These are phyloP conservation scores for Orientallactaga sibirica DNA, from an alignment of 2,797 vertebrate species.

Conservation along the genomic window DNA sequence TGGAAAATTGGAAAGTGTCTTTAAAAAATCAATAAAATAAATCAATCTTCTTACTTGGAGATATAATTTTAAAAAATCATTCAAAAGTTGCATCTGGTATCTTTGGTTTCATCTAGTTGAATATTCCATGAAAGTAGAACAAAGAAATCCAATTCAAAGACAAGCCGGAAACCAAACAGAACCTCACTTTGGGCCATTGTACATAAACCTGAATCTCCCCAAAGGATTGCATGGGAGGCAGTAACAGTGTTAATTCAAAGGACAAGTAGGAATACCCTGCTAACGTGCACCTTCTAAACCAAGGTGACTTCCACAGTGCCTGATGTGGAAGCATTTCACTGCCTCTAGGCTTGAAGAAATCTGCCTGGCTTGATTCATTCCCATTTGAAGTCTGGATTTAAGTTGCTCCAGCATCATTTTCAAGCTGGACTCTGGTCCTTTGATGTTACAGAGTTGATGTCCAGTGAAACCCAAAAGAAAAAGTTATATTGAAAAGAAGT, in stretches of 20 bases:
- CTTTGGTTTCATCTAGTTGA: conserved; percentile 51
- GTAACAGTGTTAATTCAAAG: neutral
- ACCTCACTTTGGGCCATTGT: neutral
- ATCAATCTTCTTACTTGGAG: conserved; percentile 20
- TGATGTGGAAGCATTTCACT: neutral
- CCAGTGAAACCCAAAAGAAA: conserved; percentile 21
- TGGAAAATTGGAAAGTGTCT: conserved; percentile 17
- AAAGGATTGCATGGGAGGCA: neutral
- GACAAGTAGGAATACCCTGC: neutral
- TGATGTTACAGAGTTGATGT: neutral
- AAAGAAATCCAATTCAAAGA: conserved; percentile 10
- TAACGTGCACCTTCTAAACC: neutral
- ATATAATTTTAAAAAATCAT: conserved; percentile 65
- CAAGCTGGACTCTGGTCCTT: neutral
- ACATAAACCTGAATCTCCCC: neutral
- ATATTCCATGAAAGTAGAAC: neutral
- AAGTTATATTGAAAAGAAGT: neutral
- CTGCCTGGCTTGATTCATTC: neutral
- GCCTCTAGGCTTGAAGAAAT: neutral
- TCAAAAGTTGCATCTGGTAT: conserved; percentile 40
- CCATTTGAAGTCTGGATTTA: neutral
- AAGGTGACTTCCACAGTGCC: neutral
- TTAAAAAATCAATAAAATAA: conserved; percentile 37
- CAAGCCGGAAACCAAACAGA: neutral
- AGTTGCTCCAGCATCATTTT: neutral